phyloP scores from a whole-genome alignment of 2,113 vertebrate species.

The Malurus alboscapulatus region DNA sequence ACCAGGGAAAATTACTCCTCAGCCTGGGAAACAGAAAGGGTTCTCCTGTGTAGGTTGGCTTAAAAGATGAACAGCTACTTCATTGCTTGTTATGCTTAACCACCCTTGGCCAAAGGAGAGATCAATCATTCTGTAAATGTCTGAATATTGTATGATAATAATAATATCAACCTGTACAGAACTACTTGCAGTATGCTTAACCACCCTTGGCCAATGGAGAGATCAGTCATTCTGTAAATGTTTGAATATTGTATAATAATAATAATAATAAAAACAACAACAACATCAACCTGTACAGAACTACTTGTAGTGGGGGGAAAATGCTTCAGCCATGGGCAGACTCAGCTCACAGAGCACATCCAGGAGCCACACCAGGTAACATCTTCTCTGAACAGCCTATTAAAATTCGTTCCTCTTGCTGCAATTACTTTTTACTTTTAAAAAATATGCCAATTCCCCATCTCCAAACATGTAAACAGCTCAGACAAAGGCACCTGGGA shows the following conservation, averaged over 20 bases:
- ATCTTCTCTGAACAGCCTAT: not conserved
- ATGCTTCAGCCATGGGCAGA: not conserved
- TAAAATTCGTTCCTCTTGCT: not conserved
- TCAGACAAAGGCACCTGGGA: not conserved
- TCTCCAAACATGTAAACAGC: not conserved
- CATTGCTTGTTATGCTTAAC: not conserved
- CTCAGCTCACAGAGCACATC: not conserved
- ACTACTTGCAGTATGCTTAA: not conserved
- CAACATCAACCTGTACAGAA: not conserved
- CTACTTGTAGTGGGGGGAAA: fast-evolving
- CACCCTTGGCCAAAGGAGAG: not conserved
- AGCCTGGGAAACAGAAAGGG: not conserved
- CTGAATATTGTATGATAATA: not conserved
- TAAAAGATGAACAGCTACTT: not conserved
- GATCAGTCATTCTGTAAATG: not conserved
- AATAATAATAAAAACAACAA: not conserved
- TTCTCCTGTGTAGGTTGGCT: not conserved
- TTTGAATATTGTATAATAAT: not conserved
- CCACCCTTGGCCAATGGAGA: too few relatives aligned
- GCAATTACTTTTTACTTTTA: not conserved
- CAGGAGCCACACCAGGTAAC: not conserved
- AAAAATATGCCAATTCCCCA: fast-evolving
- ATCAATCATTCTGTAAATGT: not conserved
- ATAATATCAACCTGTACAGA: not conserved
- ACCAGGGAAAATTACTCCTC: not conserved